Percentiles rank a stretch among this genome's conserved stretches.
Conservation (phyloP, 2,888 invertebrate genomes). For the Aelia acuminata region DNA sequence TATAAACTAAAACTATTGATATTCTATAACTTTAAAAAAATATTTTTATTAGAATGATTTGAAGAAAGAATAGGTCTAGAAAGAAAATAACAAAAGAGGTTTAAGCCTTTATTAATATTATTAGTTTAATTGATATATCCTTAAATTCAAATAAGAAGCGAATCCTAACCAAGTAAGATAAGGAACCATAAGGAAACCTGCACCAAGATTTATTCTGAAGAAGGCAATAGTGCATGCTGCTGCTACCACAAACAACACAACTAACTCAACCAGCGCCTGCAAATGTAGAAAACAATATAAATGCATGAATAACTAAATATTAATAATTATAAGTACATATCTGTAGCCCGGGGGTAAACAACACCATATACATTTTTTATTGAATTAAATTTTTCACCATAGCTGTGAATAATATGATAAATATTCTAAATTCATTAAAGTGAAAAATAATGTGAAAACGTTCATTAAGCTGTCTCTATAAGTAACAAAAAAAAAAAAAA, state of each 20-base stretch:
- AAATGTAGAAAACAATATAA: conserved; percentile 44
- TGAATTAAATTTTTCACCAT: too few species aligned
- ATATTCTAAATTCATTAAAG: too few species aligned
- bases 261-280: background rate
- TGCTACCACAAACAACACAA: background rate
- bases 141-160: conserved; percentile 78
- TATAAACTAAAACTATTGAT: too few species aligned
- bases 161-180: conserved; percentile 83
- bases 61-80: background rate
- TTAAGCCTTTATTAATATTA: background rate
- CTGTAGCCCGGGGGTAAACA: too few species aligned
- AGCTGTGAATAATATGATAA: too few species aligned
- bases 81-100: background rate
- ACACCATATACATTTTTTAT: too few species aligned
- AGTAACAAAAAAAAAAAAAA: too few species aligned
- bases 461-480: too few species aligned
- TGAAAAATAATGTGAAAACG: too few species aligned
- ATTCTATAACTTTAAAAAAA: too few species aligned
- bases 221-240: conserved; percentile 70
- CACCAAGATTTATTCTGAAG: conserved; percentile 76
- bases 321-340: too few species aligned
- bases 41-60: background rate
- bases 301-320: conserved; percentile 27
- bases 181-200: conserved; percentile 80
- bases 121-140: background rate